Evolutionary conservation across 2,113 vertebrate species (phyloP).

Genomic region (Podiceps cristatus): DNA sequence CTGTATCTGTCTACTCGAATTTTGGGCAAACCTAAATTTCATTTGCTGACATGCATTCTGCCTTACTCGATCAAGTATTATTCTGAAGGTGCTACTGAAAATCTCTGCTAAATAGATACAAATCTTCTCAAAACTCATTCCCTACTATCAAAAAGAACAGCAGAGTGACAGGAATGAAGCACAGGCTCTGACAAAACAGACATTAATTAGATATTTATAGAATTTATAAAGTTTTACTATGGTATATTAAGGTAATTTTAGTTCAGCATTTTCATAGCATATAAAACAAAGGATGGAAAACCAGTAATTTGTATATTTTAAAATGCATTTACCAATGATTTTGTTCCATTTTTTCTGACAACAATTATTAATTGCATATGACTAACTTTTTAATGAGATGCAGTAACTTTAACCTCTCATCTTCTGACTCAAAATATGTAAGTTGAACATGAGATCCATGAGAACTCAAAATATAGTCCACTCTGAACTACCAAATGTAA

Average conservation of each 20-base stretch:
- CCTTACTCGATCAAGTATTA: slow-evolving; percentile 31
- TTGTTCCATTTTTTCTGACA: neutral
- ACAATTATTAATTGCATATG: neutral
- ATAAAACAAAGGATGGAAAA: neutral
- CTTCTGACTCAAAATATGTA: neutral
- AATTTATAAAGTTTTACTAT: neutral
- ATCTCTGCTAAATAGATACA: slow-evolving; percentile 16
- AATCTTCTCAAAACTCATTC: slow-evolving; percentile 1
- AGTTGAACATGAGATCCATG: neutral
- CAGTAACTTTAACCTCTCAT: neutral
- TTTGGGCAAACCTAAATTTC: slow-evolving; percentile 43
- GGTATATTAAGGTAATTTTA: neutral
- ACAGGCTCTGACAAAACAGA: neutral
- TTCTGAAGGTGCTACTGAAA: slow-evolving; percentile 12
- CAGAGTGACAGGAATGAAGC: neutral
- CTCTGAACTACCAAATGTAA: neutral
- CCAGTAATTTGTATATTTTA: neutral
- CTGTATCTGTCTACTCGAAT: slow-evolving; percentile 39
- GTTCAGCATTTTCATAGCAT: neutral
- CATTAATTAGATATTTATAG: neutral
- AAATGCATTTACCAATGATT: neutral
- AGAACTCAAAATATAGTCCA: neutral
- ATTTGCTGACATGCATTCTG: slow-evolving; percentile 44
- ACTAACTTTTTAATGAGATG: neutral
- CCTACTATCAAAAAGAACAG: neutral